Evolutionary conservation across 1,140 invertebrate species (phyloP).

Genomic region (Zaprionus tsacasi): DNA sequence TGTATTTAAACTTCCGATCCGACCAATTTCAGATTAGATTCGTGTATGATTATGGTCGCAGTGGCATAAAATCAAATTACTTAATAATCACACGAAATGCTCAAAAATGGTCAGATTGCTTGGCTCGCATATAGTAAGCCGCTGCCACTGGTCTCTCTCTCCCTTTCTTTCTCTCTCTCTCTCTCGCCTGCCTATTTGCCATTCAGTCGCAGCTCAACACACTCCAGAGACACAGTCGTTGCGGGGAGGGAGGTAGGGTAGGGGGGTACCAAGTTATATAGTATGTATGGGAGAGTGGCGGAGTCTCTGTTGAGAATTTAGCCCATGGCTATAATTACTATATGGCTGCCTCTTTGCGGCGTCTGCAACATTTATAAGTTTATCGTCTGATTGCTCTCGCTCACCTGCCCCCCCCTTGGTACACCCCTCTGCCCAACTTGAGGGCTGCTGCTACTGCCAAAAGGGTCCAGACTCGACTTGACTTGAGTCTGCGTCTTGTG

Average conservation of each 20-base stretch:
- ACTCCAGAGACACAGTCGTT: background rate
- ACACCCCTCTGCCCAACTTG: background rate
- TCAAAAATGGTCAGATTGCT: slow-evolving; percentile 12
- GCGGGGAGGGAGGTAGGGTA: background rate
- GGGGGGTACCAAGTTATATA: slow-evolving; percentile 33
- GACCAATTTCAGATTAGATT: slow-evolving; percentile 41
- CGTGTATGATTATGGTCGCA: slow-evolving; percentile 44
- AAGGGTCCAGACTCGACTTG: slow-evolving; percentile 41
- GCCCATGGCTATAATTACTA: slow-evolving; percentile 78
- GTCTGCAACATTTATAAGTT: slow-evolving; percentile 81
- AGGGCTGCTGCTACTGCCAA: slow-evolving; percentile 37
- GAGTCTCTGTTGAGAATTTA: slow-evolving; percentile 56
- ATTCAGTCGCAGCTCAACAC: slow-evolving; percentile 17
- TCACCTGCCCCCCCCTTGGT: slow-evolving; percentile 41
- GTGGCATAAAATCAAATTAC: slow-evolving; percentile 37
- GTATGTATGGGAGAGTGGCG: slow-evolving; percentile 7
- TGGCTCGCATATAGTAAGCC: slow-evolving; percentile 5
- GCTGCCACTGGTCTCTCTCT: slow-evolving; percentile 20
- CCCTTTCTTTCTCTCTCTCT: background rate
- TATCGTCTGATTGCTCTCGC: slow-evolving; percentile 75
- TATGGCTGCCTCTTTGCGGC: slow-evolving; percentile 72
- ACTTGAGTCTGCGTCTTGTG: slow-evolving; percentile 14
- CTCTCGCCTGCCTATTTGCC: slow-evolving; percentile 20
- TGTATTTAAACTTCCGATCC: background rate
- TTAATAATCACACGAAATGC: slow-evolving; percentile 36